Conservation (phyloP, 2,113 vertebrate species). For the Pseudois nayaur region DNA sequence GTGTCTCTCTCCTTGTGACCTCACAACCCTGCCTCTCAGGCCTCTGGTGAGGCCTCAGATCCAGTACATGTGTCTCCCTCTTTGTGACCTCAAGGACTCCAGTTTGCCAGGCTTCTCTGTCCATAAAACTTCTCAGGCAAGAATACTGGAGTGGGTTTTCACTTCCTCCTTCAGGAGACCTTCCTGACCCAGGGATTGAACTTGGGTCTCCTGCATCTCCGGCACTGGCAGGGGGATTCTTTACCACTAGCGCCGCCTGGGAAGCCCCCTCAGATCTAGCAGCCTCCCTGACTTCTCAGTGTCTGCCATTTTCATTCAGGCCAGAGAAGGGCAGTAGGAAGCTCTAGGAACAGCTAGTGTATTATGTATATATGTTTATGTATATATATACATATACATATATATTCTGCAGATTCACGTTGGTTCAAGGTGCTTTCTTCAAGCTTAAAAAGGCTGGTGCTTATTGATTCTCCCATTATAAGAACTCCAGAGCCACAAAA, state of each 20-base stretch:
- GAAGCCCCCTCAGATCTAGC: neutral
- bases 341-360: no score
- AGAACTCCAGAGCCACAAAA: neutral
- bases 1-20: no score
- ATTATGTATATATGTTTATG: fast-evolving
- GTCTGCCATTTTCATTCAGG: neutral
- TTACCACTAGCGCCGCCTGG: neutral
- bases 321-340: neutral
- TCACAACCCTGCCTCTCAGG: no score
- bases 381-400: no score
- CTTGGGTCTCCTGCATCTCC: neutral
- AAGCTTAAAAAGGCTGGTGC: neutral
- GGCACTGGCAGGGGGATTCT: neutral
- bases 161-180: neutral
- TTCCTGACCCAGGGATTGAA: neutral
- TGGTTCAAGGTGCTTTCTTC: neutral
- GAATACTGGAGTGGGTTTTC: neutral
- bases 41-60: no score
- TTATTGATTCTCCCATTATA: neutral
- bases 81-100: neutral
- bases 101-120: neutral
- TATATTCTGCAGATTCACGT: neutral
- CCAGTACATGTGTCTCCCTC: neutral
- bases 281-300: neutral
- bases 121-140: neutral